Base-by-base conservation (phyloP, 2,113 vertebrate species). In the Australoheros scitulus region DNA sequence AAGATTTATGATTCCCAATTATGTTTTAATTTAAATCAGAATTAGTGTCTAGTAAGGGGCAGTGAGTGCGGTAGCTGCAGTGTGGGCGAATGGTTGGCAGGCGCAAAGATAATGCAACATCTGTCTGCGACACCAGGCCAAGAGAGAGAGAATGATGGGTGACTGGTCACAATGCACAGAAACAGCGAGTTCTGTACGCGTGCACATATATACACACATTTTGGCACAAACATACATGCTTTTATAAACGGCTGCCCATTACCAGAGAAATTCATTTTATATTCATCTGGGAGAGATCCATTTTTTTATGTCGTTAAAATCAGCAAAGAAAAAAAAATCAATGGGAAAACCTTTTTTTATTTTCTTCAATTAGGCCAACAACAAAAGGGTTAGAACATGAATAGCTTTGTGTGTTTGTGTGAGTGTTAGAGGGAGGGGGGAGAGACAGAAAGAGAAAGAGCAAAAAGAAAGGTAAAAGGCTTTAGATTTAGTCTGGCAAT, bases 1-100 rank as follows among this genome's bases (percentile, higher is more conserved):
- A 50, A 81, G 87, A 94, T 93, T 92, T 81, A 95, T 94, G 90
- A 93, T 84, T 91, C 80, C 76, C 92, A 93, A 93, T 95, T 94
- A 94, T 78, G 87, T 89, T 94, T 94, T 92, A 91, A 95, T 95
- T 93, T 81, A 86, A 92, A 93, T 77, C 34, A 79, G 89, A 93
- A 93, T 94, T 90, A 90, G 87, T 59, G 77, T 84, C 70, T 60
- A 79, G 79, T 63, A 58, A 75, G 88, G 83, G 90, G 84, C 90
- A 72, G 88, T 43, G 74, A 79, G 82, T 34, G 84, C 38, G 65
- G 91, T 55, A 20, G 91, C 57, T 24, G 64, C 2, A 59, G 57
- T 77, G 60, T 29, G 87, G 82, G 77, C 22, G 36, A 84, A 18
- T 4, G 34, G 56, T 80, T 91, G 90, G 89, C 88, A 89, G 83